A percentile compares a stretch with the other conserved stretches of the same genome.
Evolutionary conservation across 2,888 invertebrate genomes (phyloP).

Genomic region (Xylota segnis): DNA sequence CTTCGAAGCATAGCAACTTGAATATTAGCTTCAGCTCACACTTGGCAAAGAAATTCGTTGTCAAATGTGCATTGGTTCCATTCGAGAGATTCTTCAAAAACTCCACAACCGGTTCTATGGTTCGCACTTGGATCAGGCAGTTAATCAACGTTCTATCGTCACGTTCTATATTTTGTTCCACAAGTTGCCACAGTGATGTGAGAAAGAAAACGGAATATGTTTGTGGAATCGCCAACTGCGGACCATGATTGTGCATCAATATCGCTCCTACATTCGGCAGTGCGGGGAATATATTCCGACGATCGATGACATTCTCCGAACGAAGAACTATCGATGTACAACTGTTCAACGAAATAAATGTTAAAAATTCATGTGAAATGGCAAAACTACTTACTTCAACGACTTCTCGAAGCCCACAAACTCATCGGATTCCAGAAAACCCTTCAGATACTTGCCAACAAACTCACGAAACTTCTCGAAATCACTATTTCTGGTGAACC

Average conservation of each 20-base stretch:
- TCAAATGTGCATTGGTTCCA: constrained; percentile 79
- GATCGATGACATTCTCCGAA: constrained; percentile 77
- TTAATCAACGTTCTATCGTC: constrained; percentile 78
- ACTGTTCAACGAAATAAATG: constrained; percentile 73
- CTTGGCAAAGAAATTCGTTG: constrained; percentile 85
- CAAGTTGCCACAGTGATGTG: constrained; percentile 80
- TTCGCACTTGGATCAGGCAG: constrained; percentile 79
- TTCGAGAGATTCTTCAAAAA: constrained; percentile 79
- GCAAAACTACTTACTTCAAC: constrained; percentile 25
- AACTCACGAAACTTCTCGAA: constrained; percentile 80
- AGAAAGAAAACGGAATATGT: constrained; percentile 82
- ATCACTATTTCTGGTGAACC: constrained; percentile 79
- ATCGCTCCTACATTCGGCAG: constrained; percentile 83
- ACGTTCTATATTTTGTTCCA: constrained; percentile 75
- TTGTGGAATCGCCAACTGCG: constrained; percentile 82
- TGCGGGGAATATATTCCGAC: constrained; percentile 82
- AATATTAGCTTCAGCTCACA: constrained; percentile 86
- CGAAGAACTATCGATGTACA: constrained; percentile 81
- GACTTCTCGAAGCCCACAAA: constrained; percentile 79
- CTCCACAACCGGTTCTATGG: constrained; percentile 80
- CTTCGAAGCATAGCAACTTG: constrained; percentile 81
- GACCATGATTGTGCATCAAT: constrained; percentile 80
- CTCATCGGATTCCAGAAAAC: constrained; percentile 80
- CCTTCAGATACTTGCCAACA: constrained; percentile 80
- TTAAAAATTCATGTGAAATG: background rate